Percentiles rank a stretch among this genome's conserved stretches.
phyloP scores from a whole-genome alignment of 2,888 invertebrate genomes.

The Xestia ashworthii region DNA sequence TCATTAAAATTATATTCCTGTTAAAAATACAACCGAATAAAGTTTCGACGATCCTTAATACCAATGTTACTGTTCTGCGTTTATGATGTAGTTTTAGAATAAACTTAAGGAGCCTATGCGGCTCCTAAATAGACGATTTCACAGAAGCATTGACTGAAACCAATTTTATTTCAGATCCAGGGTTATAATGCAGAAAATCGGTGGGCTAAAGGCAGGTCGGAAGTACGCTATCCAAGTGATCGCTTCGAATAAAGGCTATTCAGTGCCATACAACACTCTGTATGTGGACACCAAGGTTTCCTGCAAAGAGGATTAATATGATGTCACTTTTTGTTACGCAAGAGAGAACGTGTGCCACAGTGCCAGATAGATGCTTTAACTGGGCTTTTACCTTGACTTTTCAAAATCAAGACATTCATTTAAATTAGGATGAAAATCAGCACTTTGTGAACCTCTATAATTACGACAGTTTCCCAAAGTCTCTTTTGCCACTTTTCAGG shows the following conservation, averaged over 20 bases:
- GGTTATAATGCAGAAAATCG: slow-evolving; percentile 83
- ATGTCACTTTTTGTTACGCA: slow-evolving; percentile 49
- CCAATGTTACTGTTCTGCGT: no score
- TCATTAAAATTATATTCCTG: neutral
- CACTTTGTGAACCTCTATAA: neutral
- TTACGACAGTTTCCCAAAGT: neutral
- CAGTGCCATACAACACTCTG: slow-evolving; percentile 82
- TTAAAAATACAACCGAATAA: neutral
- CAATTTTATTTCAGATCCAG: slow-evolving; percentile 75
- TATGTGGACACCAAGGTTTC: slow-evolving; percentile 83
- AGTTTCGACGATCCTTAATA: neutral
- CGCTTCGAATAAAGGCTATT: slow-evolving; percentile 80
- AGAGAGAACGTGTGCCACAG: slow-evolving; percentile 13
- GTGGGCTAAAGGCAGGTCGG: slow-evolving; percentile 80
- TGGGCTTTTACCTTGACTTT: no score
- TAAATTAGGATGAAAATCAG: neutral
- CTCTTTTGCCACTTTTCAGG: neutral
- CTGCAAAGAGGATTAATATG: slow-evolving; percentile 77
- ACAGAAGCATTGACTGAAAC: neutral
- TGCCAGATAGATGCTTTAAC: neutral
- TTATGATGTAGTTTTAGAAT: neutral
- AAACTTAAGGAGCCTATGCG: neutral
- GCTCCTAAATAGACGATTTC: neutral
- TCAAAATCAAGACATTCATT: neutral
- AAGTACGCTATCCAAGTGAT: slow-evolving; percentile 86